Conservation (phyloP, 2,797 vertebrate species). For the Oophaga sylvatica region DNA sequence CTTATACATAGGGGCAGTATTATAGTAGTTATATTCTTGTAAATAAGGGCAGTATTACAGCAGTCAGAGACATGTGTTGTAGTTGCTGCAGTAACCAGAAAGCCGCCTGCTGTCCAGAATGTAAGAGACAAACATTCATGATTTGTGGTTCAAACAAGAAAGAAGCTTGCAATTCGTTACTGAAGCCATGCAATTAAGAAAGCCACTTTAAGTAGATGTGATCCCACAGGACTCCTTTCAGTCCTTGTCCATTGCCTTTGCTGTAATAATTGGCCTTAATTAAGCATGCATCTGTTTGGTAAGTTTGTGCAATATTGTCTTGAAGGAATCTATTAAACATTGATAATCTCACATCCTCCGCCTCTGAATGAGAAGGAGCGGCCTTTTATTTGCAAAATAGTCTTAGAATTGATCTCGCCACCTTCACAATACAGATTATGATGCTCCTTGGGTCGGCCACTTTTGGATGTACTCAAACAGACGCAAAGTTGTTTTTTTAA, state of each 20-base stretch:
- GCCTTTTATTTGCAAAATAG: constrained; percentile 37
- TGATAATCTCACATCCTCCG: constrained; percentile 22
- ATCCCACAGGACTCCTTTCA: constrained; percentile 46
- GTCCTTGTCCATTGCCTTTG: constrained; percentile 36
- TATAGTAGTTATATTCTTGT: constrained; percentile 11
- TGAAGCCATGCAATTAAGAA: constrained; percentile 49
- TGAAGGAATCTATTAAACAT: constrained; percentile 49
- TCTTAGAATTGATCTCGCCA: constrained; percentile 29
- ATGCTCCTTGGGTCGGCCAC: background rate
- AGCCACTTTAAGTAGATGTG: constrained; percentile 51
- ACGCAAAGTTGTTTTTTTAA: background rate
- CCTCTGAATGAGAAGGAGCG: constrained; percentile 1
- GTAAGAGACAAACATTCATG: constrained; percentile 53
- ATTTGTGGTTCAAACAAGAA: constrained; percentile 45
- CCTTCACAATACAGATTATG: background rate
- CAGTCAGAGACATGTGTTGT: background rate
- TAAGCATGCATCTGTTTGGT: constrained; percentile 53
- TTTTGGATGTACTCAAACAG: background rate
- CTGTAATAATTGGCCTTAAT: constrained; percentile 55
- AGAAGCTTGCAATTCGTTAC: constrained; percentile 17
- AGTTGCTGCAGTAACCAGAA: constrained; percentile 41
- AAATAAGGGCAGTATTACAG: background rate
- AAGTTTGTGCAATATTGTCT: constrained; percentile 47
- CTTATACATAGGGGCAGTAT: background rate
- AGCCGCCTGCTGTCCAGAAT: background rate